phyloP scores from a whole-genome alignment of 2,113 vertebrate species.

The Syrmaticus mikado region DNA sequence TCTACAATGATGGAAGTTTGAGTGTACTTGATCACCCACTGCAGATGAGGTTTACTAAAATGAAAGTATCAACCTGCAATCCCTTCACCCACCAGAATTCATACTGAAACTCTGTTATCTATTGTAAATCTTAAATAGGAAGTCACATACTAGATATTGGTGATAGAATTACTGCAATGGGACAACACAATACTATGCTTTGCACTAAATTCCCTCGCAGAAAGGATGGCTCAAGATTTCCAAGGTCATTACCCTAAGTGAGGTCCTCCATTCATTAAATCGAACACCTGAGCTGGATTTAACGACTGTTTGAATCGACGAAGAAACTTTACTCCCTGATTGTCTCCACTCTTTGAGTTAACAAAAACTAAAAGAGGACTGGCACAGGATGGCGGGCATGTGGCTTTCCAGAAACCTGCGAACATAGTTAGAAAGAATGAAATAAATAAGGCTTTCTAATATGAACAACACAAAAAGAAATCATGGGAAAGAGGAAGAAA shows the following conservation, averaged over 20 bases:
- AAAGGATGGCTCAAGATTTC: conserved; percentile 46
- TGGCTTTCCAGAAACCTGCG: conserved; percentile 98
- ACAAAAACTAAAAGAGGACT: conserved; percentile 98
- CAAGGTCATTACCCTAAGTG: conserved; percentile 90
- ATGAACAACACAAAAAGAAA: conserved; percentile 58
- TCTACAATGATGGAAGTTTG: not conserved
- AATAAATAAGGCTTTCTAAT: conserved; percentile 38
- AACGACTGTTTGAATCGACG: conserved; percentile 98
- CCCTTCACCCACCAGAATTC: not conserved
- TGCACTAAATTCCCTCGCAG: not conserved
- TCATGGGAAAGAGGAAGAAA: conserved; percentile 47
- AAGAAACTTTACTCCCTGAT: conserved; percentile 98
- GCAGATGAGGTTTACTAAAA: not conserved
- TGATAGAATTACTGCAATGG: not conserved
- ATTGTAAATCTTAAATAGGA: not conserved
- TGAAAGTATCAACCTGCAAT: not conserved
- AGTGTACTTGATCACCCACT: not conserved
- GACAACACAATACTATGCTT: not conserved
- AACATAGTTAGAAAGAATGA: conserved; percentile 58
- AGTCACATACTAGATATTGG: not conserved
- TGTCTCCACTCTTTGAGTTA: conserved; percentile 99
- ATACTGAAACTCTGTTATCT: not conserved
- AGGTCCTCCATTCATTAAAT: conserved; percentile 98
- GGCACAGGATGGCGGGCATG: conserved; percentile 96
- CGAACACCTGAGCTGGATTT: conserved; percentile 98